phyloP scores from a whole-genome alignment of 1,140 invertebrate genomes.

The Trichoplusia ni region DNA sequence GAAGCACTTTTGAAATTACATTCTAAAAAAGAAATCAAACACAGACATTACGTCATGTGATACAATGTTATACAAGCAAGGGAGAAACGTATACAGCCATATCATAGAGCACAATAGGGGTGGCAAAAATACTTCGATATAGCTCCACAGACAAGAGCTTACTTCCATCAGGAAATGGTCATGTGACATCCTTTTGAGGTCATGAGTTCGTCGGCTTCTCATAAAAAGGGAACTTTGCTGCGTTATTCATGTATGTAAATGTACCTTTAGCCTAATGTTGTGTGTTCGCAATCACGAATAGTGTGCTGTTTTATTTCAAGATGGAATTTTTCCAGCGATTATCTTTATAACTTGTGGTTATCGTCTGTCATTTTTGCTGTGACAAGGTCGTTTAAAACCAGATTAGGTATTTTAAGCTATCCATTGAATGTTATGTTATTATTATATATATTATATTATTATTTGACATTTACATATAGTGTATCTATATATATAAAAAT shows the following conservation, averaged over 20 bases:
- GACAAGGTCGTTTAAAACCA: too few species aligned
- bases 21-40: too few species aligned
- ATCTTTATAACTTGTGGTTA: not conserved
- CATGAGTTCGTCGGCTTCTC: not conserved
- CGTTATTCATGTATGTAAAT: slow-evolving; percentile 40
- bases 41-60: too few species aligned
- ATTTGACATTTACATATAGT: too few species aligned
- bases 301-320: slow-evolving; percentile 23
- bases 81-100: too few species aligned
- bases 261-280: slow-evolving; percentile 23
- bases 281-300: slow-evolving; percentile 35
- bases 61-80: too few species aligned
- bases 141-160: slow-evolving; percentile 10
- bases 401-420: too few species aligned
- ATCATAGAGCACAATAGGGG: not conserved
- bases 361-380: not conserved
- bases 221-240: slow-evolving; percentile 7
- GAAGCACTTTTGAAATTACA: too few species aligned
- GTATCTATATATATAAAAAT: too few species aligned
- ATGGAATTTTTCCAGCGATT: not conserved
- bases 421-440: too few species aligned
- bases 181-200: slow-evolving; percentile 16
- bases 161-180: slow-evolving; percentile 28
- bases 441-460: too few species aligned
- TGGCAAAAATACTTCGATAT: slow-evolving; percentile 10